phyloP scores from a whole-genome alignment of 2,888 invertebrate species.

The Orchesellides sinensis region DNA sequence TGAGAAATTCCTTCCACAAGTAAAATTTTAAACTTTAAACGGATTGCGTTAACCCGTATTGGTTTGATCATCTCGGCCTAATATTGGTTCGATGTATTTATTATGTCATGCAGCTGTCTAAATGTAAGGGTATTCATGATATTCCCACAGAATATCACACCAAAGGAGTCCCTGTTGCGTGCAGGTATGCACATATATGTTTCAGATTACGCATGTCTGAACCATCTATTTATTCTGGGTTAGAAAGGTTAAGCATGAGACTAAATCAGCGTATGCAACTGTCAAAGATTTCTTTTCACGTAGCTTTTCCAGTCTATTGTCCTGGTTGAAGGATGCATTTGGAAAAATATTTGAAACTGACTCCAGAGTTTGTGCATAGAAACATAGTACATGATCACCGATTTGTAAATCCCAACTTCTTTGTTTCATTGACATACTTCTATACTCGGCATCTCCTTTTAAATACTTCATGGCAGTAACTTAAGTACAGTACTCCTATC shows the following conservation, averaged over 20 bases:
- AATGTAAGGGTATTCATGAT: neutral
- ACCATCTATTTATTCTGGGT: neutral
- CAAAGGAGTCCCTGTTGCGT: neutral
- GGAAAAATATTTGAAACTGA: too few relatives aligned
- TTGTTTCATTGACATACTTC: too few relatives aligned
- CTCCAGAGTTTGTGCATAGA: too few relatives aligned
- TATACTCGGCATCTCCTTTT: neutral
- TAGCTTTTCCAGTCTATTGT: slow-evolving; percentile 43
- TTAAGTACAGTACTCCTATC: too few relatives aligned
- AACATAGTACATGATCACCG: too few relatives aligned
- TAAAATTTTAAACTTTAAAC: too few relatives aligned
- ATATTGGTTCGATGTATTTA: neutral
- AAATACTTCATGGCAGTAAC: too few relatives aligned
- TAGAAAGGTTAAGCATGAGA: slow-evolving; percentile 23
- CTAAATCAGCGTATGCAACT: neutral
- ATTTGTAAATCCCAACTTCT: too few relatives aligned
- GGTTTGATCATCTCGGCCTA: neutral
- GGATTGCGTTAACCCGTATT: too few relatives aligned
- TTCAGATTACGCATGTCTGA: neutral
- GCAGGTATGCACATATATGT: neutral
- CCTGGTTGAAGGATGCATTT: too few relatives aligned
- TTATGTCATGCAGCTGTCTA: neutral
- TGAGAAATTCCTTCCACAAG: too few relatives aligned
- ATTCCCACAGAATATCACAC: neutral
- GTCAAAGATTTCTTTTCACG: slow-evolving; percentile 37